Evolutionary conservation across 1,140 invertebrate species (phyloP).

Genomic region (Proctacanthus coquilletti): DNA sequence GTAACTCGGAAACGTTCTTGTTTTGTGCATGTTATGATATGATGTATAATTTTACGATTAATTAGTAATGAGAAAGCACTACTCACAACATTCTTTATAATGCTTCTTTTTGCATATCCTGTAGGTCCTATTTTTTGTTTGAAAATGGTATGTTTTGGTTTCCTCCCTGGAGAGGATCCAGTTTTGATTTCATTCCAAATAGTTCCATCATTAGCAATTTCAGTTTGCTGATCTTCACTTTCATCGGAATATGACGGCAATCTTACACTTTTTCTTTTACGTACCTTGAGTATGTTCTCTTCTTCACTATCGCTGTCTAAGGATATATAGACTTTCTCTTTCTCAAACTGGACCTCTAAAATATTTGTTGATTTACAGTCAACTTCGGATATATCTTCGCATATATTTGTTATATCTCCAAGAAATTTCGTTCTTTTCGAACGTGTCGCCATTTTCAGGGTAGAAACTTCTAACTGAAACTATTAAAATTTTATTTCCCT

Average conservation of each 20-base stretch:
- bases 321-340: too few relatives aligned
- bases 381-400: too few relatives aligned
- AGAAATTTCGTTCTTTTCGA: too few relatives aligned
- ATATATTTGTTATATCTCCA: too few relatives aligned
- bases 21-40: constrained; percentile 2
- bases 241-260: constrained; percentile 1
- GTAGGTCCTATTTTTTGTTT: constrained; percentile 1
- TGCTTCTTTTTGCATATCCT: constrained; percentile 4
- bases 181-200: constrained; percentile 2
- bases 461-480: too few relatives aligned
- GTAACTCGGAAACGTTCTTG: not conserved
- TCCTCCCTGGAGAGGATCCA: constrained; percentile 1
- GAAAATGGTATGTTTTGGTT: constrained; percentile 1
- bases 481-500: too few relatives aligned
- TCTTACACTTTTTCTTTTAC: not conserved
- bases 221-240: constrained; percentile 1
- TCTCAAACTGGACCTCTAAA: too few relatives aligned
- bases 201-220: constrained; percentile 1
- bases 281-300: constrained; percentile 2
- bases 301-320: constrained; percentile 1
- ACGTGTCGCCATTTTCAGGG: too few relatives aligned
- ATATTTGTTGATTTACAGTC: too few relatives aligned
- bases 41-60: constrained; percentile 1
- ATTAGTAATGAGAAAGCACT: constrained; percentile 2
- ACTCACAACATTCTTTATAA: constrained; percentile 2